Evolutionary conservation across 1,140 invertebrate genomes (phyloP), one percentile per base, ranked within the genome.

Genomic region (Nymphalis io): DNA sequence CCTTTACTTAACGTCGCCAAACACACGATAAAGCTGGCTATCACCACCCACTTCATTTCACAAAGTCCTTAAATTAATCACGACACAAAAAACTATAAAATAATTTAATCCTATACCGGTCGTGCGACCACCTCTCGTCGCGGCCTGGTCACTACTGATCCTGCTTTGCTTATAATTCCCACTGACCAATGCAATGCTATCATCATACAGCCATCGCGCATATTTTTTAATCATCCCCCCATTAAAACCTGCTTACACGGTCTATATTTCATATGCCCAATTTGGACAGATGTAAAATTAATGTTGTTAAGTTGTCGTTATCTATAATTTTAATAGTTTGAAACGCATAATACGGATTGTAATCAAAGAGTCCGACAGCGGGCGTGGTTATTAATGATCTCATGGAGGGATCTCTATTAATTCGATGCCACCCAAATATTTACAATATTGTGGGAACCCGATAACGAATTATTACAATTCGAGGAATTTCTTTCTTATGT

Each of bases 11-110:
- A 71, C 58, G 72, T 74, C 68, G 68, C 75, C 69, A 73, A 70
- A 53, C 75, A 81, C 62, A 85, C 58, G 42, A 85, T 60, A 67
- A 82, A 78, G 69, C 77, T 71, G 53, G 72, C 75, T 44, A 84
- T 53, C 68, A 81, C 70, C 55, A 79, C 70, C 77, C 80, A 84
- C 81, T 79, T 82, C 84, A 87, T 87, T 79, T 80, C 83, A 84
- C 81, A 75, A 75, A 80, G 74, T 74, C 77, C 77, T 75, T 75
- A 80, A 69, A 78, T 70, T 70, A 75, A 70, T 71, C 75, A 83
- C 81, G 72, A 79, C 75, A 84, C 82, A 83, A 82, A 67, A 74
- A 67, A 74, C 57, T 51, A 71, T 51, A 20, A 51, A 51, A 51
- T 51, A 48, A 51, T 64, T 46, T 66, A 12, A 55, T 38, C 48